Evolutionary conservation across 2,888 invertebrate genomes (phyloP).

Genomic region (Drosophila suboccidentalis): DNA sequence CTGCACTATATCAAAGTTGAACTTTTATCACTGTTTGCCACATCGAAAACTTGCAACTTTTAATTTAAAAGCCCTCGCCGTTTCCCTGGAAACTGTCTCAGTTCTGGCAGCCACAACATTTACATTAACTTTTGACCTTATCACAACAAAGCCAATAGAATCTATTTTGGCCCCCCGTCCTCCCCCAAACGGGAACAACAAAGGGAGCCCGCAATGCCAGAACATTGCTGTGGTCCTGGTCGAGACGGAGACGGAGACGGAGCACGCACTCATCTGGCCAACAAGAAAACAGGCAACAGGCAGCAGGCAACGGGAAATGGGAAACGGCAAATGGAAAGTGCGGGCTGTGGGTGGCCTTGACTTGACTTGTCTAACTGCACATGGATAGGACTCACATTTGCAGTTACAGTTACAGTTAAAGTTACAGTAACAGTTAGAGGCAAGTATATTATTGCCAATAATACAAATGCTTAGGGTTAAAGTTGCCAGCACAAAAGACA

Average conservation of each 20-base stretch:
- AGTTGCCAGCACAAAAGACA: conserved; percentile 48
- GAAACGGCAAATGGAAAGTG: background rate
- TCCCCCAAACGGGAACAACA: conserved; percentile 22
- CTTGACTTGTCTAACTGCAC: conserved; percentile 23
- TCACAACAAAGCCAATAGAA: conserved; percentile 78
- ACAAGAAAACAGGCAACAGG: conserved; percentile 1
- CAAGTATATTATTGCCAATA: conserved; percentile 67
- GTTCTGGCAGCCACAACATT: conserved; percentile 74
- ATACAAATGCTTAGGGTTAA: conserved; percentile 68
- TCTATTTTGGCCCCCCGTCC: conserved; percentile 58
- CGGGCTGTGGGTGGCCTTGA: conserved; percentile 13
- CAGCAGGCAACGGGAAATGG: background rate
- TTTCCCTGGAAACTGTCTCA: conserved; percentile 59
- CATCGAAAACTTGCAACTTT: conserved; percentile 63
- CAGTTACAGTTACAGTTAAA: conserved; percentile 10
- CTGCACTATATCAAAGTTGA: conserved; percentile 38
- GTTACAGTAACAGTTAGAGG: conserved; percentile 10
- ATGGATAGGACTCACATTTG: conserved; percentile 33
- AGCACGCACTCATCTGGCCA: conserved; percentile 35
- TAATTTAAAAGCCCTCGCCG: conserved; percentile 58
- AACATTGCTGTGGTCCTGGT: conserved; percentile 38
- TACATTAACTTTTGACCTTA: conserved; percentile 79
- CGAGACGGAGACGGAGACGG: conserved; percentile 15
- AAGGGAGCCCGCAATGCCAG: conserved; percentile 26
- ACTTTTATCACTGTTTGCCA: conserved; percentile 61